Percentiles rank a stretch among this genome's conserved stretches.
phyloP scores from a whole-genome alignment of 2,797 vertebrate genomes.

The Myoxocephalus aenaeus region DNA sequence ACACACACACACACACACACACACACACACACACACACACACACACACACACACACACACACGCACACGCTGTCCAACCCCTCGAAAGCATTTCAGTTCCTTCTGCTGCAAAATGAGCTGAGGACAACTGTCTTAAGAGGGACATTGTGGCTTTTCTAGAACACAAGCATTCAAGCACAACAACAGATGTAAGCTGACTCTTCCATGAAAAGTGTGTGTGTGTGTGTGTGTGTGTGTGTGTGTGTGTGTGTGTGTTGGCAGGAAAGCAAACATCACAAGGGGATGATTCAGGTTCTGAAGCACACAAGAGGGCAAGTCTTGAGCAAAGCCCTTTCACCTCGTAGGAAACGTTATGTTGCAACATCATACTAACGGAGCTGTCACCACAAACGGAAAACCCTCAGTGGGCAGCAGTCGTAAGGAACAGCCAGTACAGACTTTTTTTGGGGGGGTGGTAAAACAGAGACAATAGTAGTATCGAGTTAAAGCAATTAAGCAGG shows the following conservation, averaged over 20 bases:
- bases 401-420: background rate
- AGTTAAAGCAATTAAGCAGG: constrained; percentile 3
- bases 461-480: background rate
- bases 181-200: constrained; percentile 26
- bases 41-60: no score
- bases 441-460: background rate
- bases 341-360: constrained; percentile 37
- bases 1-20: no score
- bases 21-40: background rate
- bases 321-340: constrained; percentile 51
- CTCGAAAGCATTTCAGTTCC: constrained; percentile 27
- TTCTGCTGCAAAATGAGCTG: constrained; percentile 35
- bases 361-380: constrained; percentile 16
- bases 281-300: constrained; percentile 55
- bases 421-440: background rate
- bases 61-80: background rate
- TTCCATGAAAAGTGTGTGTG: constrained; percentile 14
- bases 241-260: constrained; percentile 11
- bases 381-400: background rate
- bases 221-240: background rate
- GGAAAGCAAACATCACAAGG: constrained; percentile 48
- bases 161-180: constrained; percentile 39
- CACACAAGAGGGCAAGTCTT: constrained; percentile 39
- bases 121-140: constrained; percentile 24
- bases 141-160: constrained; percentile 20